Conservation (phyloP, 2,888 invertebrate species). For the Archaeoteleia sp. region DNA sequence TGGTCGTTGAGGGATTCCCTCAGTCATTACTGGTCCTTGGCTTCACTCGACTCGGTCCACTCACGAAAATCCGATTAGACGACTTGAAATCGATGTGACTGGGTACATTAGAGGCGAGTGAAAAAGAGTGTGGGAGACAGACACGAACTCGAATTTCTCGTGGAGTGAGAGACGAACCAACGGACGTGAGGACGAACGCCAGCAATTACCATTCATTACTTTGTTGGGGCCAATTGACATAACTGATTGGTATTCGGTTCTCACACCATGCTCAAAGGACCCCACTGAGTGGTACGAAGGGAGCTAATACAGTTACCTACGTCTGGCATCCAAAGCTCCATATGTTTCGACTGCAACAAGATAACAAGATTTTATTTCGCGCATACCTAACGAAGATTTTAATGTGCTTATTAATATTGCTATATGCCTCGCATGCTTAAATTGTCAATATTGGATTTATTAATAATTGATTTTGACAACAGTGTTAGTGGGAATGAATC, state of each 20-base stretch:
- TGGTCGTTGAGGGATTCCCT: conserved; percentile 6
- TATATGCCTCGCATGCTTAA: neutral
- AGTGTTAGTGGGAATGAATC: no score
- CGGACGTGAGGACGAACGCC: conserved; percentile 17
- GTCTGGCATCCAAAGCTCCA: conserved; percentile 44
- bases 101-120: conserved; percentile 30
- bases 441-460: no score
- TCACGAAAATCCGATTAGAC: conserved; percentile 40
- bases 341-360: conserved; percentile 17
- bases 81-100: conserved; percentile 37
- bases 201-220: conserved; percentile 73
- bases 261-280: conserved; percentile 64
- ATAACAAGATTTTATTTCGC: conserved; percentile 23
- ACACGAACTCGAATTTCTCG: conserved; percentile 9
- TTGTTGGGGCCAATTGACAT: conserved; percentile 72
- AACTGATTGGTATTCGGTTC: conserved; percentile 72
- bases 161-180: conserved; percentile 11
- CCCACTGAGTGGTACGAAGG: conserved; percentile 49
- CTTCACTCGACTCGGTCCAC: conserved; percentile 11
- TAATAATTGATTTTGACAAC: no score
- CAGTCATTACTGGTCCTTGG: conserved; percentile 18
- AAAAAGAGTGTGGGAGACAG: conserved; percentile 13
- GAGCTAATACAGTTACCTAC: conserved; percentile 63
- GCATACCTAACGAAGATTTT: conserved; percentile 15
- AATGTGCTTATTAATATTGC: neutral